Base-by-base conservation (phyloP, 2,113 vertebrate species). In the Acinonyx jubatus region DNA sequence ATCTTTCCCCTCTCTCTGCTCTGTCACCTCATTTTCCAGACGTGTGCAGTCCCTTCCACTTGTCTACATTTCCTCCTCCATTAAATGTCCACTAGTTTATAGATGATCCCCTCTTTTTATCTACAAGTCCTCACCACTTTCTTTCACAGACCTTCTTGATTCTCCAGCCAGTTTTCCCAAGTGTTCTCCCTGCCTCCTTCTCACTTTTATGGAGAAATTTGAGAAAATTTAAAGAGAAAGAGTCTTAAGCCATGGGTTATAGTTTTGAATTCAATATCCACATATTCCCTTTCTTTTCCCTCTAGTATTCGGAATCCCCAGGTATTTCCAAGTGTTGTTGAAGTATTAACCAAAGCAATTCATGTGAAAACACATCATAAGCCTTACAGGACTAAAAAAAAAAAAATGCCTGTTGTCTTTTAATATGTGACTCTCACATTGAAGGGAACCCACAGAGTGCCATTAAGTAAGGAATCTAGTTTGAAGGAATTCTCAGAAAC, bases 371-470 rank as follows among this genome's bases (percentile, higher is more conserved):
- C 14, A 63, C 15, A 41, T 48, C 29, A 7, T 45, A 86, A 84
- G 10, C n/a, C 13, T 19, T 89, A 87, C 79, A 80, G 31, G 65
- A 92, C 73, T 81, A 73, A 38, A 94, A 61, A 45, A 45, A 45
- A 45, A 45, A 10, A 93, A 88, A 78, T 68, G 2, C 2, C 41
- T 80, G 41, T 50, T 93, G 12, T 87, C 12, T 73, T 89, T 94
- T 76, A 57, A 85, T 74, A 55, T 91, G 45, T 91, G 66, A 69
- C 61, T 94, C 63, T 95, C 61, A 82, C 73, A 52, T 95, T 94
- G 27, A 94, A 97, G 93, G 78, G 19, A 57, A 36, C 6, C 18
- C 33, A 73, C 73, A 83, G 5, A 12, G 4, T 3, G 0, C 63
- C 57, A 88, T 12, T 38, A 33, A 41, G 3, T 52, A 25, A n/a